Evolutionary conservation across 2,113 vertebrate genomes (phyloP).

Genomic region (Neolamprologus devosi): DNA sequence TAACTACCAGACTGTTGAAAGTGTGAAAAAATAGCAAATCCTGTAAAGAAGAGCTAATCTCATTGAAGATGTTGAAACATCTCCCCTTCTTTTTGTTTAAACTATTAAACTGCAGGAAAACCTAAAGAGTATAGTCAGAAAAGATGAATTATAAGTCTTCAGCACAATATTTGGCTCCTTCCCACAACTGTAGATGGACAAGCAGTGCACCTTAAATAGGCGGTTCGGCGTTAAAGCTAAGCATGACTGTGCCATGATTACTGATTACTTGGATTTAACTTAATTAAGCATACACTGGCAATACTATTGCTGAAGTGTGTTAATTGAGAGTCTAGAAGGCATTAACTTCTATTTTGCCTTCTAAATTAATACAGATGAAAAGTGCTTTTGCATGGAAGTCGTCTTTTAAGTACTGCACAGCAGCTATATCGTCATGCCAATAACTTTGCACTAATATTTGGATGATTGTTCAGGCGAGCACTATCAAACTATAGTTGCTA

Average conservation of each 20-base stretch:
- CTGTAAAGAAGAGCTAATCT: accelerated
- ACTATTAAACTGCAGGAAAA: not conserved
- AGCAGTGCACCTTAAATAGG: not conserved
- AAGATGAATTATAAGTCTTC: not conserved
- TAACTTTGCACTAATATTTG: not conserved
- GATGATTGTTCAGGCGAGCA: not conserved
- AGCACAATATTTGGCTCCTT: not conserved
- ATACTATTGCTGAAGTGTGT: not conserved
- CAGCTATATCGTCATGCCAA: not conserved
- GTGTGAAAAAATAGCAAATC: not conserved
- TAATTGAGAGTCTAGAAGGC: not conserved
- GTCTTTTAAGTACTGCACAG: not conserved
- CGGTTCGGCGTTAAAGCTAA: accelerated
- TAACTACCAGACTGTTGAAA: not conserved
- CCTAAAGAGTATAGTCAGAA: not conserved
- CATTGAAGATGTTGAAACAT: not conserved
- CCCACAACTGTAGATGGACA: not conserved
- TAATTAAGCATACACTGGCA: not conserved
- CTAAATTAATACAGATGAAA: not conserved
- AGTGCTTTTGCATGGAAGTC: not conserved
- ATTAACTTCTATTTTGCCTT: not conserved
- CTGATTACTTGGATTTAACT: not conserved
- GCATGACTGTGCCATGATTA: not conserved
- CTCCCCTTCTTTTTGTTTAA: not conserved
- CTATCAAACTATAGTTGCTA: accelerated